phyloP scores from a whole-genome alignment of 1,140 invertebrate species.

The Oreohelix idahoensis region DNA sequence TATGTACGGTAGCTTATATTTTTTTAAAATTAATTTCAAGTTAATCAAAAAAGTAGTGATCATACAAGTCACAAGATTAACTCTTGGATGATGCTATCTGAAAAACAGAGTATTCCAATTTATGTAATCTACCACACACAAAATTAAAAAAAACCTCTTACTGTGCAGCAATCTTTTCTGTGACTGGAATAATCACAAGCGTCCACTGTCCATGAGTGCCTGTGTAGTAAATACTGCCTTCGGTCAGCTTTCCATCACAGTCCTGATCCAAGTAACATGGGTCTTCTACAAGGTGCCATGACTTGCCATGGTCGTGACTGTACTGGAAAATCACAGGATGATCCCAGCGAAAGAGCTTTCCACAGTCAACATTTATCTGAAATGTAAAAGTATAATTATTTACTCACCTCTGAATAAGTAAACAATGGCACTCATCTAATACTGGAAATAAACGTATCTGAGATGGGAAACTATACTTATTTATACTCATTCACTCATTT shows the following conservation, averaged over 20 bases:
- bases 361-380: constrained; percentile 72
- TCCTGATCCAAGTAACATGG: constrained; percentile 68
- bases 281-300: constrained; percentile 63
- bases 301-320: constrained; percentile 64
- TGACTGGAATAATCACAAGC: constrained; percentile 65
- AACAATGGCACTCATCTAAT: too few relatives aligned
- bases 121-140: neutral
- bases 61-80: too few relatives aligned
- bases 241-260: constrained; percentile 59
- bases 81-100: too few relatives aligned
- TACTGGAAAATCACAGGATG: constrained; percentile 69
- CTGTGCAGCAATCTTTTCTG: constrained; percentile 62
- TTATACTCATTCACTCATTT: too few relatives aligned
- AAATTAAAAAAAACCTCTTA: constrained; percentile 46
- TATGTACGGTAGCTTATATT: too few relatives aligned
- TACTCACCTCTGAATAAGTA: too few relatives aligned
- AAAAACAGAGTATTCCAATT: too few relatives aligned
- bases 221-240: constrained; percentile 69
- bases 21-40: too few relatives aligned
- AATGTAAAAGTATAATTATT: too few relatives aligned
- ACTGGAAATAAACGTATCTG: too few relatives aligned
- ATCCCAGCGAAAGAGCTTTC: constrained; percentile 64
- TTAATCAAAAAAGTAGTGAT: too few relatives aligned
- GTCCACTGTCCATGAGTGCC: constrained; percentile 71
- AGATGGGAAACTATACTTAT: too few relatives aligned